These are phyloP conservation scores for Palythoa caribaeorum DNA, from an alignment of 92 coral and sea anemone species.

Conservation along the genomic window DNA sequence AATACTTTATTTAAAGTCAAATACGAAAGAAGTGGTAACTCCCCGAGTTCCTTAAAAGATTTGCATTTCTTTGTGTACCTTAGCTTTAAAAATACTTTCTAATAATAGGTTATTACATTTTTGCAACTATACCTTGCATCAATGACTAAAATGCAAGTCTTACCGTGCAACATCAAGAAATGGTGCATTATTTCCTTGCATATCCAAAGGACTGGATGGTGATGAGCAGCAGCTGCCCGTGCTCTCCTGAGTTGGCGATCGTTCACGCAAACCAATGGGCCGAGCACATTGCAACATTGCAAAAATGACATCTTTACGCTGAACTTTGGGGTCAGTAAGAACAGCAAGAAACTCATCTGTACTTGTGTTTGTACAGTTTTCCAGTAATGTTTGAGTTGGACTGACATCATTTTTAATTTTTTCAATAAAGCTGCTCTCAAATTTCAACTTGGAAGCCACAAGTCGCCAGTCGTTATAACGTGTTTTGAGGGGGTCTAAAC, in stretches of 20 bases:
- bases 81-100: no score
- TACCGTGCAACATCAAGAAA: not conserved
- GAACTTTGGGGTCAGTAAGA: conserved; percentile 53
- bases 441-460: conserved; percentile 77
- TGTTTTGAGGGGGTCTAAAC: conserved; percentile 64
- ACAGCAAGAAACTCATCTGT: conserved; percentile 59
- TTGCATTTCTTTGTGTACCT: no score
- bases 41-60: no score
- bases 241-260: conserved; percentile 44
- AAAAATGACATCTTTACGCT: conserved; percentile 76
- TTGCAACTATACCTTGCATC: not conserved
- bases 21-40: no score
- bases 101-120: not conserved
- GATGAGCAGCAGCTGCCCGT: not conserved
- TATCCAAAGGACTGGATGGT: conserved; percentile 22
- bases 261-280: conserved; percentile 19
- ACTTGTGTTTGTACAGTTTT: conserved; percentile 61
- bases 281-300: conserved; percentile 28
- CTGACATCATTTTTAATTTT: conserved; percentile 39
- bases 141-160: not conserved
- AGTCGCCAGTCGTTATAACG: conserved; percentile 83
- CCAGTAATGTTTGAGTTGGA: conserved; percentile 75
- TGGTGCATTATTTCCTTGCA: not conserved
- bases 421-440: conserved; percentile 56
- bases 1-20: no score